Conservation (phyloP, 2,113 vertebrate species). For the Salvelinus sp. region DNA sequence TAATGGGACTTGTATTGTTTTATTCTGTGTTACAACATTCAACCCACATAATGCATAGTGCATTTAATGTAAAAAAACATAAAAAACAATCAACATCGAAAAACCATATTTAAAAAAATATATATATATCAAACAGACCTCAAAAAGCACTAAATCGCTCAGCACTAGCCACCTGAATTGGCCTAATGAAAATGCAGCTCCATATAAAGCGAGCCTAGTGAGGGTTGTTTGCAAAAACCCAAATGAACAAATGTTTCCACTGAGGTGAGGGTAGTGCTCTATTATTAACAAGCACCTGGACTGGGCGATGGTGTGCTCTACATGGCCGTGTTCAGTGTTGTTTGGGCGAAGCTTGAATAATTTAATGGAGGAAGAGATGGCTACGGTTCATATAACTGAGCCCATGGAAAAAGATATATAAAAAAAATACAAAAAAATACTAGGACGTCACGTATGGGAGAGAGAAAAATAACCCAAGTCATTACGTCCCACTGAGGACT, state of each 20-base stretch:
- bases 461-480: slow-evolving; percentile 19
- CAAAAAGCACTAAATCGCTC: no score
- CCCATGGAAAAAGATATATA: no score
- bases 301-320: slow-evolving; percentile 13
- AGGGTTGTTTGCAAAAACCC: background rate
- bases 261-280: slow-evolving; percentile 11
- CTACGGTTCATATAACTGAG: slow-evolving; percentile 36
- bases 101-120: no score
- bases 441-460: background rate
- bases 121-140: no score
- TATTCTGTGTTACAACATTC: no score
- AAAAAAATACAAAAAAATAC: background rate
- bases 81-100: no score
- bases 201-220: background rate
- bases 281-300: slow-evolving; percentile 50
- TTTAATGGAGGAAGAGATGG: slow-evolving; percentile 30
- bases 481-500: background rate
- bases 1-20: no score
- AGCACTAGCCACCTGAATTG: background rate
- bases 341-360: slow-evolving; percentile 34
- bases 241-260: background rate
- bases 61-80: no score
- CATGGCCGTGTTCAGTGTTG: slow-evolving; percentile 8
- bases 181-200: background rate
- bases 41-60: no score